Base-by-base conservation (phyloP, 2,888 invertebrate genomes). In the Eudemis profundana region DNA sequence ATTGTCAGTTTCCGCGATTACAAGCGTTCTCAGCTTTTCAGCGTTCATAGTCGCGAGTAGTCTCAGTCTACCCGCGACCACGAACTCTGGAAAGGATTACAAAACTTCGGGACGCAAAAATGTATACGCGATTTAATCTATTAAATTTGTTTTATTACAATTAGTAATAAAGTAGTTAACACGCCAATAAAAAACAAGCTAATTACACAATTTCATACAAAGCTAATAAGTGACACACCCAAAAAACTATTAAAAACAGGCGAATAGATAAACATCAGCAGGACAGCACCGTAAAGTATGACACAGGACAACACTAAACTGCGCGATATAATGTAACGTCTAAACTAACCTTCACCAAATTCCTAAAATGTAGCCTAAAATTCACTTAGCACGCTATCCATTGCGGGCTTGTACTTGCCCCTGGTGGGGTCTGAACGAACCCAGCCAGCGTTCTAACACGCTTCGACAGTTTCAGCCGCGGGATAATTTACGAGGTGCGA, bases 401-500 rank as follows among this genome's bases (percentile, higher is more conserved):
- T 80, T 72, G 79, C 78, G 66, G 74, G 70, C 66, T 73, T 49
- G 64, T 68, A 69, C 72, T 67, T 68, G 62, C 73, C 73, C 71
- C 72, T 76, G 76, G 78, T 79, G 42, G 27, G 10, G 15, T 19
- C 38, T 21, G 7, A 8, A 19, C 19, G 7, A 46, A 53, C 15
- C 38, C 15, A 70, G 62, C 73, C 74, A 72, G 73, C 77, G 77
- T 78, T 81, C 78, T 84, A 84, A 81, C 85, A 80, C 74, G 79
- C 73, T 75, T 76, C 70, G 76, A 79, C 75, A 81, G 78, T 76
- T 82, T 80, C 78, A 81, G 83, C 78, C 79, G 79, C 83, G 78
- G 81, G 83, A 84, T 86, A 87, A 87, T 85, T 87, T 87, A 87
- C 84, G 86, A 79, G 77, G 77, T 80, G 72, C 72, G 69, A 75